These are phyloP conservation scores for Ptyas mucosa DNA, from an alignment of 2,113 vertebrate species.

Conservation along the genomic window DNA sequence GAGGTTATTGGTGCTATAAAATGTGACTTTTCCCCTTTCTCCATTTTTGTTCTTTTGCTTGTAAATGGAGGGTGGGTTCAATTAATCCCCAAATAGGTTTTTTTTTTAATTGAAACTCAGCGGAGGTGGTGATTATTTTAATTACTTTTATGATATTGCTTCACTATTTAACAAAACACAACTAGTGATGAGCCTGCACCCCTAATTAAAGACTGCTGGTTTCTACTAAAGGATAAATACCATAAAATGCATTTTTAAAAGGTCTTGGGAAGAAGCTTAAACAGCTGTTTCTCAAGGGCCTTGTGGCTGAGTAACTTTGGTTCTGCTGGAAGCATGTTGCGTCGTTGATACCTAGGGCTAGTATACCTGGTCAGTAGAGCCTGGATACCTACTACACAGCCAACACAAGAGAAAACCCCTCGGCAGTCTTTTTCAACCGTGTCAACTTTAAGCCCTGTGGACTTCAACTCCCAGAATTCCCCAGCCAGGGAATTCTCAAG, in stretches of 20 bases:
- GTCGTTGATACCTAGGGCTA: background rate
- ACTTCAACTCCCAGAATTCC: background rate
- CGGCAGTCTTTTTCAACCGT: background rate
- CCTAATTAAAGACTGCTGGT: background rate
- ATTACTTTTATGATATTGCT: background rate
- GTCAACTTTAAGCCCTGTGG: background rate
- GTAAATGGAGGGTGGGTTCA: background rate
- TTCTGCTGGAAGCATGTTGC: background rate
- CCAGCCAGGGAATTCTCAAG: no score
- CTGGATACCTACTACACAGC: background rate
- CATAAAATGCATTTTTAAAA: background rate
- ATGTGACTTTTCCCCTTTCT: background rate
- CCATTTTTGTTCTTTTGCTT: background rate
- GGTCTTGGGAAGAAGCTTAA: background rate
- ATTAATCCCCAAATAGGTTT: background rate
- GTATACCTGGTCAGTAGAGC: background rate
- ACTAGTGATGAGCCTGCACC: background rate
- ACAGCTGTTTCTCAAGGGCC: background rate
- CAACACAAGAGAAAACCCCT: background rate
- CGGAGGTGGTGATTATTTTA: background rate
- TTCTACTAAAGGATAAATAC: background rate
- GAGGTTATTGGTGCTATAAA: background rate
- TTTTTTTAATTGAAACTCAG: background rate
- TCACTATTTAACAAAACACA: background rate
- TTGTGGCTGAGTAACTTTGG: background rate